Conservation (phyloP, 2,113 vertebrate genomes). For the Clupea harengus region DNA sequence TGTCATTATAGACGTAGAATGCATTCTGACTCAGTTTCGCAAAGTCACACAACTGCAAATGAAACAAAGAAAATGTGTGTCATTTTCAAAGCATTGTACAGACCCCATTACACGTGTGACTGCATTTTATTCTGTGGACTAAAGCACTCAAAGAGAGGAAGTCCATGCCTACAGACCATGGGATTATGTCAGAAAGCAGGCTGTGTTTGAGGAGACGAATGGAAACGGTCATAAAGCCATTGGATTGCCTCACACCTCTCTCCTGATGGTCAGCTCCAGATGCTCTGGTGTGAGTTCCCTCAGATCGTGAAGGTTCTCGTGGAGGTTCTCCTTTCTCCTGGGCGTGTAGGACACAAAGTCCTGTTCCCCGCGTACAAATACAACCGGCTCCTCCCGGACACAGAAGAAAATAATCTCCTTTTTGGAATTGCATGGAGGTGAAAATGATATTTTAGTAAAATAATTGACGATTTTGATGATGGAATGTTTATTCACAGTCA, state of each 20-base stretch:
- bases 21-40: conserved; percentile 74
- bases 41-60: conserved; percentile 74
- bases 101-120: neutral
- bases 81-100: neutral
- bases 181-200: neutral
- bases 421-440: neutral
- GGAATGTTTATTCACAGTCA: neutral
- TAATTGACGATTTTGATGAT: neutral
- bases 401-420: conserved; percentile 81
- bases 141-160: neutral
- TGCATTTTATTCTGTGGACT: neutral
- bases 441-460: neutral
- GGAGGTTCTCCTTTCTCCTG: conserved; percentile 77
- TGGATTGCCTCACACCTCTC: conserved; percentile 69
- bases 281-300: conserved; percentile 57
- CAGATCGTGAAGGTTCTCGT: conserved; percentile 72
- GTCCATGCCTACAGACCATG: neutral
- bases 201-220: no score
- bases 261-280: conserved; percentile 79
- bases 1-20: conserved; percentile 77
- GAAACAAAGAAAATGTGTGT: conserved; percentile 1
- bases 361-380: conserved; percentile 73
- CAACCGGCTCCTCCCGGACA: conserved; percentile 78
- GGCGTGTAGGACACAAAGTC: conserved; percentile 84
- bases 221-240: neutral